Conservation (phyloP, 1,140 invertebrate genomes). For the Maniola jurtina region DNA sequence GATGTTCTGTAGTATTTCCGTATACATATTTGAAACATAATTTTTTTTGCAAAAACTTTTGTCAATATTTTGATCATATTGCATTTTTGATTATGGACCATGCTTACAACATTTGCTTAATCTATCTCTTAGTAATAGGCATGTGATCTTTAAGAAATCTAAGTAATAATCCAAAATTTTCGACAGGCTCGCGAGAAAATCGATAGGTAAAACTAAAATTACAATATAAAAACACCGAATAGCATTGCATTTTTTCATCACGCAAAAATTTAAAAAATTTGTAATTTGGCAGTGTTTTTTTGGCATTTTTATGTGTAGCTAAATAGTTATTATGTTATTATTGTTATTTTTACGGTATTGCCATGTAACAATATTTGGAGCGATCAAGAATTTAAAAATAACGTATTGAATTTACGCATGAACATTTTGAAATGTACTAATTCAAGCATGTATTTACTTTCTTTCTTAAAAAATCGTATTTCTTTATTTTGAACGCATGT, state of each 20-base stretch:
- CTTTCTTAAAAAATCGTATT: conserved; percentile 10
- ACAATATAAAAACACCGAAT: conserved; percentile 23
- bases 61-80: not conserved
- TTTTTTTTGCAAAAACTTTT: conserved; percentile 4
- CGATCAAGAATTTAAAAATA: conserved; percentile 54
- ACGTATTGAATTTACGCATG: conserved; percentile 19
- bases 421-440: conserved; percentile 12
- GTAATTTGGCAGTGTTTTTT: conserved; percentile 46
- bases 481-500: conserved; percentile 18
- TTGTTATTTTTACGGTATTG: conserved; percentile 37
- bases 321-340: conserved; percentile 14
- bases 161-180: conserved; percentile 35
- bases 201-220: conserved; percentile 55
- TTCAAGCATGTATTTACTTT: conserved; percentile 30
- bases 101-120: conserved; percentile 29
- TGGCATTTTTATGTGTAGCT: conserved; percentile 13
- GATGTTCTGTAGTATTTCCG: not conserved
- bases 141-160: conserved; percentile 27
- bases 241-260: conserved; percentile 22
- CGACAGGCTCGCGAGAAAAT: conserved; percentile 49
- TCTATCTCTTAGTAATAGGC: conserved; percentile 34
- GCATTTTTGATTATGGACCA: conserved; percentile 15
- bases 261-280: conserved; percentile 12
- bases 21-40: not conserved
- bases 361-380: conserved; percentile 53